A percentile compares a stretch with the other conserved stretches of the same genome.
Conservation (phyloP, 2,888 invertebrate species). For the Homarus gammarus region DNA sequence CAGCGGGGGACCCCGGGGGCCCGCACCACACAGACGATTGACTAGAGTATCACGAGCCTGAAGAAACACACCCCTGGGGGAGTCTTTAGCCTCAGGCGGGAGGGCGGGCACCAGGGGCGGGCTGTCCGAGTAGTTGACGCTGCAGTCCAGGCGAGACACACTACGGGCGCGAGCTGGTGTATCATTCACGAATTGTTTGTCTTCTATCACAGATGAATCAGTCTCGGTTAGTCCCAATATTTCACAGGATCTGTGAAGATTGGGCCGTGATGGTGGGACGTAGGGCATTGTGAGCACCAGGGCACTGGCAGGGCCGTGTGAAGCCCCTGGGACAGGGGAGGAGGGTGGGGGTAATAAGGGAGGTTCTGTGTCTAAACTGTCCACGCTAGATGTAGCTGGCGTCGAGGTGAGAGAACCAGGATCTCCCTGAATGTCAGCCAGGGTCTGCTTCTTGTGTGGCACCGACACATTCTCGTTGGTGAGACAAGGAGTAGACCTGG, state of each 20-base stretch:
- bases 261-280: neutral
- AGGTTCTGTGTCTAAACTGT: slow-evolving; percentile 53
- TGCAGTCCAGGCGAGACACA: slow-evolving; percentile 61
- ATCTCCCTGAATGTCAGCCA: neutral
- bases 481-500: slow-evolving; percentile 59
- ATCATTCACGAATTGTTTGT: neutral
- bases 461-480: slow-evolving; percentile 21
- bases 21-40: slow-evolving; percentile 41
- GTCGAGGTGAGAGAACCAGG: slow-evolving; percentile 47
- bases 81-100: slow-evolving; percentile 24
- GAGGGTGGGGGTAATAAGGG: slow-evolving; percentile 7
- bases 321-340: neutral
- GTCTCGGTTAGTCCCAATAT: slow-evolving; percentile 49
- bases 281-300: slow-evolving; percentile 39
- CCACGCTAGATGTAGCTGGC: slow-evolving; percentile 57
- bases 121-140: slow-evolving; percentile 60
- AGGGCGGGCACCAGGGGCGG: slow-evolving; percentile 58
- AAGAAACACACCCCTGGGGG: slow-evolving; percentile 62
- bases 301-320: neutral
- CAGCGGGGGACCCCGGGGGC: slow-evolving; percentile 40
- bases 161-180: slow-evolving; percentile 49
- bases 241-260: slow-evolving; percentile 52
- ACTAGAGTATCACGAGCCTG: slow-evolving; percentile 63
- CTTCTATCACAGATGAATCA: neutral
- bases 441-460: slow-evolving; percentile 19